Evolutionary conservation across 1,140 invertebrate species (phyloP), one percentile per base, ranked within the genome.

Genomic region (Epicauta chinensis): DNA sequence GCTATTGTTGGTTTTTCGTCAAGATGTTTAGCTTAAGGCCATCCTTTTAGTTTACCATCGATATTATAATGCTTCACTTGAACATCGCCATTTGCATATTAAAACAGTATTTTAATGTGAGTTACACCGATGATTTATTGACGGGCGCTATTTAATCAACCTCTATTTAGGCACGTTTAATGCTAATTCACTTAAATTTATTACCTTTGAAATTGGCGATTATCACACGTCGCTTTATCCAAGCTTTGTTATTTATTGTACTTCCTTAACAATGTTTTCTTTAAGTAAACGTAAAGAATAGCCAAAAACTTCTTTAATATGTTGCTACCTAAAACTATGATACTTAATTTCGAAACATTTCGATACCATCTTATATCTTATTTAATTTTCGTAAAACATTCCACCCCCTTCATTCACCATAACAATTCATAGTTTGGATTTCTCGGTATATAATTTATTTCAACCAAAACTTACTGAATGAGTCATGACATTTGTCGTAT

Each of bases 161-260:
- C 63, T 65, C 61, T 63, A 65, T 65, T 65, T 65, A 65, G 63
- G 59, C 59, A 63, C 63, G 63, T 65, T 65, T 65, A 65, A 65
- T 65, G 63, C 63, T 65, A 65, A 65, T 64, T 64, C 62, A 62
- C 60, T 62, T 62, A 64, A 64, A 64, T 65, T 65, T 65, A 65
- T 65, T 63, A 60, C 59, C 63, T 56, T 58, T 63, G 58, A 65
- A 65, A 65, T 65, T 65, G 61, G 51, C 55, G 63, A 65, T 65
- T 63, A 65, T 65, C 59, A 53, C 61, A 58, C 59, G 53, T 53
- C 61, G 46, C 62, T 65, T 62, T 61, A 58, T 57, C 51, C 60
- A 52, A 34, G 47, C 53, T 60, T 51, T 60, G 52, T 62, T 62
- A 64, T 64, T 64, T 62, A 64, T 62, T 50, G 57, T 47, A 48